phyloP scores from a whole-genome alignment of 2,797 vertebrate species.

The Coregonus sp. region DNA sequence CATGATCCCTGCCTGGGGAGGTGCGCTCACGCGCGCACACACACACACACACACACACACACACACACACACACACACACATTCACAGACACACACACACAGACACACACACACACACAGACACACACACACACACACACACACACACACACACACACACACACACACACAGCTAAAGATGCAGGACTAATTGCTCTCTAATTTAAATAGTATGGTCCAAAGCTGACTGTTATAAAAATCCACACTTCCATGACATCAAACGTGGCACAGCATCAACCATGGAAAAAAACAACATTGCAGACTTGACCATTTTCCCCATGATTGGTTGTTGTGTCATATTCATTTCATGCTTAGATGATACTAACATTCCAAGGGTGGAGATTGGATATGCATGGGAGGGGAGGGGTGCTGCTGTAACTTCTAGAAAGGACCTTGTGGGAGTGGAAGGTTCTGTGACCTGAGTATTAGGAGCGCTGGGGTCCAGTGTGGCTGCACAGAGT shows the following conservation, averaged over 20 bases:
- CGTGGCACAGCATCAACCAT: background rate
- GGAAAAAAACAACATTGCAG: background rate
- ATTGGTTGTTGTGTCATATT: background rate
- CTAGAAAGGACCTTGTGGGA: background rate
- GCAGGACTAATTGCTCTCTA: slow-evolving; percentile 9
- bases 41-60: background rate
- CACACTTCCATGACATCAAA: slow-evolving; percentile 18
- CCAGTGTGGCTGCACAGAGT: background rate
- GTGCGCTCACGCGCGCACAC: slow-evolving; percentile 17
- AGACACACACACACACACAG: background rate
- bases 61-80: background rate
- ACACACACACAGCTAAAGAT: background rate
- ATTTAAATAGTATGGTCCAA: slow-evolving; percentile 31
- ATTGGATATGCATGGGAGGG: background rate
- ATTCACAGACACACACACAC: background rate
- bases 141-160: background rate
- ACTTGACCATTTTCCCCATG: background rate
- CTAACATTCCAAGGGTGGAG: slow-evolving; percentile 1
- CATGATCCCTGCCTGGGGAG: slow-evolving; percentile 26
- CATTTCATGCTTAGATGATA: background rate
- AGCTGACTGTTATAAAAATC: slow-evolving; percentile 9
- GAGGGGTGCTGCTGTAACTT: background rate
- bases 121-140: background rate
- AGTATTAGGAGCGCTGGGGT: background rate
- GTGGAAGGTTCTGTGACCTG: slow-evolving; percentile 22